Evolutionary conservation across 2,888 invertebrate species (phyloP), one percentile per base, ranked within the genome.

Genomic region (Leptothorax acervorum): DNA sequence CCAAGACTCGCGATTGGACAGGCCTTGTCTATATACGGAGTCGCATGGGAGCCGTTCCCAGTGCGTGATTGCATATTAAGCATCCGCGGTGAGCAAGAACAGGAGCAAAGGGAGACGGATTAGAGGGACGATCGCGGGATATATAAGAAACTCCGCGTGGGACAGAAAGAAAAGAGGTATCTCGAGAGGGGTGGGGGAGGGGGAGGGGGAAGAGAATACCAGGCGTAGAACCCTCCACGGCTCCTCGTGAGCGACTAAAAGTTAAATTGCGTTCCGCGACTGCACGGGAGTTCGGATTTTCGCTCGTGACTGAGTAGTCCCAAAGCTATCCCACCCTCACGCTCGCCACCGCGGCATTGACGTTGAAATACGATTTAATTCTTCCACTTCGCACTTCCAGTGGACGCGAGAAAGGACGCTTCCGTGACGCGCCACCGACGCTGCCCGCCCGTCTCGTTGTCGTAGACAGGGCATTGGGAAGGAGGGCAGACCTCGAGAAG

Each of bases 331-430:
- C 87, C 84, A 66, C 87, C 85, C 84, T 62, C 83, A 74, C 78
- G 87, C 82, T 86, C 82, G 85, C 91, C 90, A 91, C 88, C 90
- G 85, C 89, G 86, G 90, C 90, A 91, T 92, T 92, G 93, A 92
- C 93, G 92, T 92, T 93, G 92, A 93, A 93, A 93, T 93, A 93
- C 91, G 92, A 93, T 93, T 93, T 93, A 93, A 93, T 93, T 93
- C 92, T 92, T 92, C 91, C 89, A 90, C 91, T 92, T 92, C 89
- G 91, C 92, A 91, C 92, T 90, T 91, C 85, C 88, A 89, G 82
- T 84, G 84, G 86, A 87, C 88, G 88, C 86, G 89, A 82, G 23
- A 23, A 23, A 75, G 85, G 83, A 73, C 84, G 83, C 86, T 90
- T 90, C 86, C 85, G 87, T 90, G 89, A 90, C 85, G 87, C 84